These are phyloP conservation scores for Pollimyrus isidori DNA, from an alignment of 2,113 vertebrate species.

Conservation along the genomic window DNA sequence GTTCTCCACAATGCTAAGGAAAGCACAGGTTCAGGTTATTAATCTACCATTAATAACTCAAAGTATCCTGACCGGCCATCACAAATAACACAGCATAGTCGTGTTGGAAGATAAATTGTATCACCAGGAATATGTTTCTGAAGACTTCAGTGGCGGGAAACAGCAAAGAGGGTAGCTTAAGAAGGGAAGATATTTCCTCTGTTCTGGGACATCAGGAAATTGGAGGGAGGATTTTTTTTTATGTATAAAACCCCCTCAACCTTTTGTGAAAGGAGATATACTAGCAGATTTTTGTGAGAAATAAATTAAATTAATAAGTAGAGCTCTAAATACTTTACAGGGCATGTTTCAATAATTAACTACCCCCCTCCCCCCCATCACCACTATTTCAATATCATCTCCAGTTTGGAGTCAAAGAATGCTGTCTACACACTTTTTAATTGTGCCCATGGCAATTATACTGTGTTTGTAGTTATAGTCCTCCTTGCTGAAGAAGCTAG, in stretches of 20 bases:
- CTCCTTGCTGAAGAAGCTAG: slow-evolving; percentile 72
- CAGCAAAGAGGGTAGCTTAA: background rate
- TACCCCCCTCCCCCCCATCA: slow-evolving; percentile 72
- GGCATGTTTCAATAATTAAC: slow-evolving; percentile 76
- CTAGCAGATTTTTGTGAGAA: slow-evolving; percentile 33
- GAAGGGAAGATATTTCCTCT: slow-evolving; percentile 14
- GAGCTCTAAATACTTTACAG: slow-evolving; percentile 66
- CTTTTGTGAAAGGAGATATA: slow-evolving; percentile 39
- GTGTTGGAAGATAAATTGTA: background rate
- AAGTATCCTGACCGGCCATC: background rate
- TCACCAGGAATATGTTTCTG: background rate
- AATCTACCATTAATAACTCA: background rate
- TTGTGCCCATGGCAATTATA: slow-evolving; percentile 93
- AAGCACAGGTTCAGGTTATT: background rate
- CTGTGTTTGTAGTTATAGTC: slow-evolving; percentile 97
- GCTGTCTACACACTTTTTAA: slow-evolving; percentile 98
- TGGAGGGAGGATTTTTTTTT: background rate
- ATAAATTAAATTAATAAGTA: slow-evolving; percentile 66
- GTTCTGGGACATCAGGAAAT: slow-evolving; percentile 43
- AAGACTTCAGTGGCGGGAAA: background rate
- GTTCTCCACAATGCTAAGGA: background rate
- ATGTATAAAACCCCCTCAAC: background rate
- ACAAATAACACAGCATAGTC: background rate
- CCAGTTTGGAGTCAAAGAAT: slow-evolving; percentile 87
- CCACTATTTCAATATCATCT: slow-evolving; percentile 67